These are phyloP conservation scores for Spilogale gracilis DNA, from an alignment of 2,113 vertebrate genomes.

Conservation along the genomic window DNA sequence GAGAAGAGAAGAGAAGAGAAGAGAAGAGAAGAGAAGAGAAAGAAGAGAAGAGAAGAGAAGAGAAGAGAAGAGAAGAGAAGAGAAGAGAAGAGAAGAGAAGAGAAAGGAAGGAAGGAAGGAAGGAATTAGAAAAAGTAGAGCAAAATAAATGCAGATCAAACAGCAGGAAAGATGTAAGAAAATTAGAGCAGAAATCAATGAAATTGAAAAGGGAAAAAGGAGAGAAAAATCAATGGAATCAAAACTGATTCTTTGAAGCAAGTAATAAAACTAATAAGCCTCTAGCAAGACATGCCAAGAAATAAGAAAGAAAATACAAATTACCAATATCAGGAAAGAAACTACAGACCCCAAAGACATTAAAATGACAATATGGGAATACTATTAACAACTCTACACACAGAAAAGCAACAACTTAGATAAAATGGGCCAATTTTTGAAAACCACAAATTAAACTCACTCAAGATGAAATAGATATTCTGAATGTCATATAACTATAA, in stretches of 20 bases:
- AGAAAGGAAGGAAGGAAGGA: not conserved
- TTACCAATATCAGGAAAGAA: not conserved
- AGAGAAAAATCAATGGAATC: not conserved
- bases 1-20: too few species aligned
- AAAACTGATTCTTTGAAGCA: not conserved
- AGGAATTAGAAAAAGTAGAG: not conserved
- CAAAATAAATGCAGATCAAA: slow-evolving; percentile 19
- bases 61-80: too few species aligned
- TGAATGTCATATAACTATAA: not conserved
- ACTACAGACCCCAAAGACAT: not conserved
- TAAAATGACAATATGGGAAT: not conserved
- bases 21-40: too few species aligned
- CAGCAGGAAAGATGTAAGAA: not conserved
- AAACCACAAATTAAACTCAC: not conserved
- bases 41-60: too few species aligned
- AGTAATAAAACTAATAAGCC: not conserved
- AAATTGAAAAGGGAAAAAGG: not conserved
- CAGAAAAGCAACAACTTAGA: not conserved
- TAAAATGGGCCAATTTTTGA: slow-evolving; percentile 5
- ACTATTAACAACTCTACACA: not conserved
- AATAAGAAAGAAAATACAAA: not conserved
- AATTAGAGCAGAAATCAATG: slow-evolving; percentile 6
- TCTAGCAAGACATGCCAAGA: not conserved
- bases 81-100: too few species aligned
- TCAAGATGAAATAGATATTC: slow-evolving; percentile 34